These are phyloP conservation scores for Dasypogon diadema DNA, from an alignment of 2,888 invertebrate species.

Conservation along the genomic window DNA sequence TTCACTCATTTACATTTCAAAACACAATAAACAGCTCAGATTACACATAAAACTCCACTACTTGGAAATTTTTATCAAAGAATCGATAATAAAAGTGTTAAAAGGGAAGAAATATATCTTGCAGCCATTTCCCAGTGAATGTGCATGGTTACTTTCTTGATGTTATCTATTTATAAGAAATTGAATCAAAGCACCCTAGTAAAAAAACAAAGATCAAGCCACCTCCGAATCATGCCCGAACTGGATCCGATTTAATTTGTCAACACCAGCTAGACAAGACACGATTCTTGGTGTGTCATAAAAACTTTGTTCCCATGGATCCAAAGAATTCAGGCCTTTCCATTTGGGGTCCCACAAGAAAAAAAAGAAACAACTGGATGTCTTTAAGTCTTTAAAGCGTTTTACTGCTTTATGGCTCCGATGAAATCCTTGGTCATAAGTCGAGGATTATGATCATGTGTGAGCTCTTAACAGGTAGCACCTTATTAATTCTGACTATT, in stretches of 20 bases:
- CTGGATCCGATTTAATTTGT: constrained; percentile 47
- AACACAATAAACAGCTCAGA: background rate
- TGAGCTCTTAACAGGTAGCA: constrained; percentile 11
- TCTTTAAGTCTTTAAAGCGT: background rate
- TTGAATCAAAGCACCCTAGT: background rate
- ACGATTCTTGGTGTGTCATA: background rate
- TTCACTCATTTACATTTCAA: background rate
- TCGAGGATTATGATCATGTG: background rate
- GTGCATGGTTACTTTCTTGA: constrained; percentile 6
- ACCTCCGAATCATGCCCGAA: constrained; percentile 25
- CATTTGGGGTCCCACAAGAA: background rate
- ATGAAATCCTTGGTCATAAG: background rate
- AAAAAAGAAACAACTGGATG: background rate
- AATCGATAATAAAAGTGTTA: constrained; percentile 36
- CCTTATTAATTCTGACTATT: constrained; percentile 36
- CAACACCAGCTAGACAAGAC: constrained; percentile 28
- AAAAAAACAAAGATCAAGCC: constrained; percentile 22
- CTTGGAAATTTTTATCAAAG: background rate
- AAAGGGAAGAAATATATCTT: constrained; percentile 23
- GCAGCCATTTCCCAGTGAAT: background rate
- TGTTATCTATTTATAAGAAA: constrained; percentile 26
- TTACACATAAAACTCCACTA: background rate
- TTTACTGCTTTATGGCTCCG: background rate
- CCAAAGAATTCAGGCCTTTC: background rate
- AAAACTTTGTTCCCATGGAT: constrained; percentile 41